Percentiles rank a stretch among this genome's conserved stretches.
These are phyloP conservation scores for Spea bombifrons DNA, from an alignment of 2,113 vertebrate genomes.

Conservation along the genomic window DNA sequence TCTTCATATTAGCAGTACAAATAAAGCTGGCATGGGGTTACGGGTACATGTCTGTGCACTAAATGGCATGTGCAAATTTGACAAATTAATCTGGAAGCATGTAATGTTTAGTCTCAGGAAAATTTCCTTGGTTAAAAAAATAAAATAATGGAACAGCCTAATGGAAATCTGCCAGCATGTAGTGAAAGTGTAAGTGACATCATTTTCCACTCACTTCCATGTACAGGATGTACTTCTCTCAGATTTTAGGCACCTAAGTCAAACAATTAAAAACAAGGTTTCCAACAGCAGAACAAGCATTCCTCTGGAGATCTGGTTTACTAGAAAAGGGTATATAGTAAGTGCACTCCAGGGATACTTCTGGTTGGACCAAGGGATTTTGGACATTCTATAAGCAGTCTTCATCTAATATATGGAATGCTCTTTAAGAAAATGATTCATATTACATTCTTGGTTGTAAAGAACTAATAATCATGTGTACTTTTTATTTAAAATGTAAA, in stretches of 20 bases:
- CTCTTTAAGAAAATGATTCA: no score
- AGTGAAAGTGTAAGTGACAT: conserved; percentile 33
- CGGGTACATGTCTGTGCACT: conserved; percentile 13
- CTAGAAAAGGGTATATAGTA: not conserved
- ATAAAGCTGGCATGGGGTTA: conserved; percentile 33
- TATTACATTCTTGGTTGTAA: no score
- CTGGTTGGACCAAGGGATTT: no score
- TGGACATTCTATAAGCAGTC: no score
- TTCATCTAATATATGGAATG: no score
- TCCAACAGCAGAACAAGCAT: not conserved
- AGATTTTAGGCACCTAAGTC: not conserved
- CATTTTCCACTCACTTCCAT: conserved; percentile 30
- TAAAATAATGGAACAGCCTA: conserved; percentile 22
- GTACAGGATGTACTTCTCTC: conserved; percentile 4
- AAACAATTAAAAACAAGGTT: not conserved
- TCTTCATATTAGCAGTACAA: not conserved
- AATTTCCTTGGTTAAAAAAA: conserved; percentile 16
- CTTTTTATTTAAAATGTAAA: no score
- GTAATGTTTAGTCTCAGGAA: conserved; percentile 41
- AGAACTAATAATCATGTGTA: no score
- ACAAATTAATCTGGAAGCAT: conserved; percentile 29
- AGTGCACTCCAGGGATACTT: no score
- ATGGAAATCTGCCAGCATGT: conserved; percentile 32
- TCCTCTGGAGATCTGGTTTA: not conserved
- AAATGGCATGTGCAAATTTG: conserved; percentile 32